Evolutionary conservation across 2,888 invertebrate genomes (phyloP), one percentile per base, ranked within the genome.

Genomic region (Drosophila leonis): DNA sequence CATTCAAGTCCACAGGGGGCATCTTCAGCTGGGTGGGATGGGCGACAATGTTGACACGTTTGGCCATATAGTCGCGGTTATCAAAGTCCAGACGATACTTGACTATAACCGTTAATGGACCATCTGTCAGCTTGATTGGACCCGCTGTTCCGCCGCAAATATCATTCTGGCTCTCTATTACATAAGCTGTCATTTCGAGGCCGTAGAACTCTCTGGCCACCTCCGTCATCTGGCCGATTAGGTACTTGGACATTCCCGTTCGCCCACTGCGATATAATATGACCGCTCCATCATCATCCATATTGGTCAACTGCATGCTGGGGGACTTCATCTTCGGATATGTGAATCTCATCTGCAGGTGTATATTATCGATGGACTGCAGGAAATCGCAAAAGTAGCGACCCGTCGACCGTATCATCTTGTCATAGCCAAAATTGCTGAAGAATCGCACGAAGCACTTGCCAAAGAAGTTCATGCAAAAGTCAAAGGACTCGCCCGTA

Each of bases 251-350:
- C 91, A 96, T 96, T 0, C 97, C 97, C 46, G 95, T 94, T 51
- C 98, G 94, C 4, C 95, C 95, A 83, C 98, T 98, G 77, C 97
- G 95, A 92, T 98, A 98, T 10, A 98, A 96, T 49, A 98, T 94
- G 67, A 97, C 95, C 1, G 98, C 97, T 4, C 92, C 98, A 61
- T 96, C 95, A 41, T 95, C 94, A 89, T 98, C 98, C 78, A 97
- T 96, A 64, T 96, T 95, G 0, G 97, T 96, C 75, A 98, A 95
- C 92, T 97, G 97, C 96, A 98, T 98, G 52, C 97, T 97, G 0
- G 98, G 98, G 7, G 97, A 97, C 88, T 97, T 96, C 97, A 98
- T 97, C 92, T 97, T 97, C 0, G 98, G 98, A 92, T 98, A 98
- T 9, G 98, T 97, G 92, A 98, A 97, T 68, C 97, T 94, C 95